A percentile compares a stretch with the other conserved stretches of the same genome.
These are phyloP conservation scores for Chromoteleia sp. DNA, from an alignment of 2,888 invertebrate genomes.

Conservation along the genomic window DNA sequence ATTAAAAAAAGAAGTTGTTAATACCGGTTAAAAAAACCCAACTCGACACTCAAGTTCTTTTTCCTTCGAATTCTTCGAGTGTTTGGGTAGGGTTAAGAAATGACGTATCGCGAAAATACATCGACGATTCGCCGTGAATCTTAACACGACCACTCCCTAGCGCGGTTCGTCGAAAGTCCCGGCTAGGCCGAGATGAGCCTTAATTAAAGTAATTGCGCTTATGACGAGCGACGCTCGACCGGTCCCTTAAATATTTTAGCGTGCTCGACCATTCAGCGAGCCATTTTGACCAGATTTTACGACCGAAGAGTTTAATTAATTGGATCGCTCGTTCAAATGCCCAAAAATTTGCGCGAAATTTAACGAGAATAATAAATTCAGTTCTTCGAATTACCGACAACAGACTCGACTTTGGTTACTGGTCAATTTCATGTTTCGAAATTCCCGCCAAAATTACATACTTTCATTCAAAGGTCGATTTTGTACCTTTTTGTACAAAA, in stretches of 20 bases:
- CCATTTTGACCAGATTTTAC: conserved; percentile 28
- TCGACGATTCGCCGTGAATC: conserved; percentile 48
- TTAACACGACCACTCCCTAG: conserved; percentile 45
- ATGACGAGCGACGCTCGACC: conserved; percentile 33
- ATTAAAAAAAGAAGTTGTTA: too few species aligned
- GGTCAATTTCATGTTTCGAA: background rate
- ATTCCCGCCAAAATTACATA: background rate
- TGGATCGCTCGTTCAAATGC: conserved; percentile 10
- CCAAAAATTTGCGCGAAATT: conserved; percentile 20
- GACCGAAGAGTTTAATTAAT: conserved; percentile 28
- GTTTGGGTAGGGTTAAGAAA: conserved; percentile 29
- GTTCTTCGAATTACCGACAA: background rate
- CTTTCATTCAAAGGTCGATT: background rate
- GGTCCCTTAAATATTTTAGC: conserved; percentile 46
- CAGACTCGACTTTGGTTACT: background rate
- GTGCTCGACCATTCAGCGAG: conserved; percentile 18
- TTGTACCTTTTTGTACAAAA: too few species aligned
- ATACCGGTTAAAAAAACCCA: too few species aligned
- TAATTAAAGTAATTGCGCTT: conserved; percentile 57
- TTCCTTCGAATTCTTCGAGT: conserved; percentile 8
- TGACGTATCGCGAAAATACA: conserved; percentile 45
- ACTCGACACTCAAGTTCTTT: background rate
- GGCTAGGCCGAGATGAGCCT: conserved; percentile 35
- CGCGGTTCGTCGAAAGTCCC: conserved; percentile 32
- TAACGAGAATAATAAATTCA: background rate